These are phyloP conservation scores for Microtus californicus DNA, from an alignment of 2,797 vertebrate species.

Conservation along the genomic window DNA sequence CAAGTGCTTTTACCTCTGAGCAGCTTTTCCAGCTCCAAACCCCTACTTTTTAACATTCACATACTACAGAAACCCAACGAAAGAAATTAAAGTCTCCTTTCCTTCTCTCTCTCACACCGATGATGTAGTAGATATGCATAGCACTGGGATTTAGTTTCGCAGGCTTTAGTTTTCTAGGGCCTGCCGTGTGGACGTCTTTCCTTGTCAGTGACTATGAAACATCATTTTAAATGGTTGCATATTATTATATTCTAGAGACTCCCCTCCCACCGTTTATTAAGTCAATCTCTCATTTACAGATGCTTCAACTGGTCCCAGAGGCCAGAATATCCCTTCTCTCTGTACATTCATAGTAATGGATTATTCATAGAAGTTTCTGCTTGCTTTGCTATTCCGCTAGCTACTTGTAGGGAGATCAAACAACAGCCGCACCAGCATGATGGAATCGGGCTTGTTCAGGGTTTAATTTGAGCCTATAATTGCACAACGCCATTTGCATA, in stretches of 20 bases:
- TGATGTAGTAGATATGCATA: background rate
- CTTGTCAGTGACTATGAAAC: background rate
- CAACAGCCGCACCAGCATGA: background rate
- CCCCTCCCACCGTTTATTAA: background rate
- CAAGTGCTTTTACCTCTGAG: background rate
- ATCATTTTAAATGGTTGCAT: background rate
- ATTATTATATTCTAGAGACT: background rate
- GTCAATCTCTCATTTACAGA: background rate
- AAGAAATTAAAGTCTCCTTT: background rate
- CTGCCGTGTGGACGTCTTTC: background rate
- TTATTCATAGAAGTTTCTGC: background rate
- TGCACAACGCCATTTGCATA: background rate
- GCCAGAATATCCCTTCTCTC: background rate
- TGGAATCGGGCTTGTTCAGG: background rate
- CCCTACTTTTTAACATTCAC: background rate
- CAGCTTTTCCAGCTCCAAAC: background rate
- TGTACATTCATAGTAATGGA: background rate
- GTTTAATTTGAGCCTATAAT: background rate
- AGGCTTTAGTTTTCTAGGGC: background rate
- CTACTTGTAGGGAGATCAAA: background rate
- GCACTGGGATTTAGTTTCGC: background rate
- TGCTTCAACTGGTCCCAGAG: background rate
- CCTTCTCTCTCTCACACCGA: background rate
- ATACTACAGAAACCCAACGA: background rate
- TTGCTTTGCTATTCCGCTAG: background rate